phyloP scores from a whole-genome alignment of 1,140 invertebrate species.

The Drosophila nebulosa region DNA sequence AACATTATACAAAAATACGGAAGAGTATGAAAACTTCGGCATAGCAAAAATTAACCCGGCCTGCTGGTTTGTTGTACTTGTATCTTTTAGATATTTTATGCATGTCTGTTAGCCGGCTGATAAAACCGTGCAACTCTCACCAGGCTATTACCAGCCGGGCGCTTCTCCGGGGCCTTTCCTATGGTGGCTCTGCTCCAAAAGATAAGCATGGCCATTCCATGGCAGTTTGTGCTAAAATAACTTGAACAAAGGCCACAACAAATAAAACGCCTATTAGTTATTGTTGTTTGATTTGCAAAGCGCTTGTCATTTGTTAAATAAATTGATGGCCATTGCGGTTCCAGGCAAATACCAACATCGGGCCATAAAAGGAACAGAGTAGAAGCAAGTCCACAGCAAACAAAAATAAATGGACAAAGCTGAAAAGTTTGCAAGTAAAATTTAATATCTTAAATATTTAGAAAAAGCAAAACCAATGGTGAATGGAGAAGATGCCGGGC shows the following conservation, averaged over 20 bases:
- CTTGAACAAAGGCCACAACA: conserved; percentile 30
- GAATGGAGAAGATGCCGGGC: not conserved
- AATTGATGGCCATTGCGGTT: conserved; percentile 72
- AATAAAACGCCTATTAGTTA: conserved; percentile 73
- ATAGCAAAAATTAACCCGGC: too few species aligned
- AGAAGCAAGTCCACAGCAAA: conserved; percentile 1
- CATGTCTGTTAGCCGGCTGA: conserved; percentile 49
- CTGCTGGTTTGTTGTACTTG: too few species aligned
- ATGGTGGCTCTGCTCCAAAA: conserved; percentile 20
- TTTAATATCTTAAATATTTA: conserved; percentile 22
- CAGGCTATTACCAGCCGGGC: not conserved
- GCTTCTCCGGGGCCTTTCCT: conserved; percentile 9
- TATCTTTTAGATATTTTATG: conserved; percentile 30
- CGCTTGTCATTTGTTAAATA: conserved; percentile 77
- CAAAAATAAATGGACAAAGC: conserved; percentile 6
- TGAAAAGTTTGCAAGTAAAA: conserved; percentile 8
- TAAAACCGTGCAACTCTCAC: conserved; percentile 13
- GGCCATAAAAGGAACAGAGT: conserved; percentile 24
- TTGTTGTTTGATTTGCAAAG: conserved; percentile 76
- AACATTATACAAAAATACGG: too few species aligned
- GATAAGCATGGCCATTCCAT: conserved; percentile 46
- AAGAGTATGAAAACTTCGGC: too few species aligned
- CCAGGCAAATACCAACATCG: conserved; percentile 45
- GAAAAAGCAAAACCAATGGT: not conserved
- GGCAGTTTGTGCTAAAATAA: conserved; percentile 66